Conservation (phyloP, 2,797 vertebrate species). For the Coregonus suidteri region DNA sequence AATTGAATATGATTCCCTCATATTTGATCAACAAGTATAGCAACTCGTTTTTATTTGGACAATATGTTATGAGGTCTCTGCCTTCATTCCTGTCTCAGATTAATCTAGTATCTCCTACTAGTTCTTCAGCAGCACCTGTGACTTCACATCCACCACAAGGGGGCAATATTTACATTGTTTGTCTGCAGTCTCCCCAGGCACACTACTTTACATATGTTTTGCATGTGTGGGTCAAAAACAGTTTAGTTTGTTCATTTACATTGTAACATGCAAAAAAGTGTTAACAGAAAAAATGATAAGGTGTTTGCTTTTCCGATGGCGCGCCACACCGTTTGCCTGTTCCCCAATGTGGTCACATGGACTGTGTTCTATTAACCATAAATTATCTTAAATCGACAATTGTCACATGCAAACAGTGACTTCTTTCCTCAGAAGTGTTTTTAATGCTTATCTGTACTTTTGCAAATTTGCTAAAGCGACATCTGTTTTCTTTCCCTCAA, state of each 20-base stretch:
- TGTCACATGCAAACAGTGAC: slow-evolving; percentile 59
- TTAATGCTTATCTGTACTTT: slow-evolving; percentile 53
- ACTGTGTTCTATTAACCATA: slow-evolving; percentile 60
- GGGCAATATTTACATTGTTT: slow-evolving; percentile 90
- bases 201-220: slow-evolving; percentile 73
- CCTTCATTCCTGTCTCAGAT: too few species aligned
- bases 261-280: slow-evolving; percentile 68
- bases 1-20: not conserved
- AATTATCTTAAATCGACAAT: slow-evolving; percentile 63
- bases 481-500: slow-evolving; percentile 37
- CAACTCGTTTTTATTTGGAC: too few species aligned
- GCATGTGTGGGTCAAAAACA: slow-evolving; percentile 75
- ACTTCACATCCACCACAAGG: slow-evolving; percentile 84
- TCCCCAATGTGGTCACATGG: slow-evolving; percentile 51
- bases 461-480: slow-evolving; percentile 35
- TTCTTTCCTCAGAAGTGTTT: slow-evolving; percentile 41
- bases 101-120: slow-evolving; percentile 16
- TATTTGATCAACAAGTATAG: not conserved
- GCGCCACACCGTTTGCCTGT: slow-evolving; percentile 42
- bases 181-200: slow-evolving; percentile 58
- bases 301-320: slow-evolving; percentile 57
- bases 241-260: slow-evolving; percentile 60
- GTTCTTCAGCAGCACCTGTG: slow-evolving; percentile 44
- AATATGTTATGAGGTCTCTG: too few species aligned
- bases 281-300: slow-evolving; percentile 77